Base-by-base conservation (phyloP, 2,113 vertebrate genomes). In the Vireo altiloquus region DNA sequence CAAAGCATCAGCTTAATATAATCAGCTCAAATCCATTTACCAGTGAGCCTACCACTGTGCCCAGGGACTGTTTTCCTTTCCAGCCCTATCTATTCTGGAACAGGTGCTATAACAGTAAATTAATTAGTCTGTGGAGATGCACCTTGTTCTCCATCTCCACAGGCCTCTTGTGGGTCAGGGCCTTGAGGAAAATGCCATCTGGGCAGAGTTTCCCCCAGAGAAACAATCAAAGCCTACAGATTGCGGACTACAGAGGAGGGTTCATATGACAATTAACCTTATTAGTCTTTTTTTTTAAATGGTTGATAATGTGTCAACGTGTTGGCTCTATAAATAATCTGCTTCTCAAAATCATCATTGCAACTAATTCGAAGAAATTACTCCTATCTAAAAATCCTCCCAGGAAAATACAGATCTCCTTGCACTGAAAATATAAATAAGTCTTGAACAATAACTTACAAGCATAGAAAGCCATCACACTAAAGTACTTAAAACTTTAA, bases 41-140 rank as follows among this genome's bases (percentile, higher is more conserved):
- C 98, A 98, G 93, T 64, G 83, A 98, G 98, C 98, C 97, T 98
- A 98, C 98, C 97, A 95, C 98, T 98, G 98, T 96, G 98, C 98
- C 97, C 97, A 97, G 98, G 98, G 98, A 98, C 98, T 88, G 95
- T 97, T 96, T 97, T 97, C 95, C 97, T 97, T 98, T 98, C 98
- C 98, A 98, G 98, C 98, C 98, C 99, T 99, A 99, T 99, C 99
- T 99, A 98, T 99, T 99, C 98, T 98, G 98, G 99, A 99, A 99
- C 99, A 99, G 99, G 99, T 99, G 99, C 99, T 99, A 99, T 99
- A 98, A 99, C 99, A 98, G 99, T 99, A 99, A 99, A 99, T 99
- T 99, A 99, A 99, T 99, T 99, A 99, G 99, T 99, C 98, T 98
- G 98, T 98, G 98, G 98, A 99, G 98, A 99, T 99, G 99, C 98